phyloP scores from a whole-genome alignment of 2,888 invertebrate genomes.

The Brachycybe producta region DNA sequence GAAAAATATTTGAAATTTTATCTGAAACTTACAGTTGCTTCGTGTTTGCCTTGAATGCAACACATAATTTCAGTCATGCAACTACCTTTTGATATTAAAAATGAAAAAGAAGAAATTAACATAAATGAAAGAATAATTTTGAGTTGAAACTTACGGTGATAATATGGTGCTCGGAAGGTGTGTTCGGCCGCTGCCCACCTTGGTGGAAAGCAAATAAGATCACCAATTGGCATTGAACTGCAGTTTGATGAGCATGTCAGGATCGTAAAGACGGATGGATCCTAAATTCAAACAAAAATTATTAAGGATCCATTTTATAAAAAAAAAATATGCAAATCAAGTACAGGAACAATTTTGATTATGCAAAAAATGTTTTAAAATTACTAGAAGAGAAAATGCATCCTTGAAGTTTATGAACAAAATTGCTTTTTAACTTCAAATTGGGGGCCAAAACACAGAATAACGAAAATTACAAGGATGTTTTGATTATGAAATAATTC shows the following conservation, averaged over 20 bases:
- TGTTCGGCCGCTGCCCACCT: constrained; percentile 92
- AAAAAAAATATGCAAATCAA: neutral
- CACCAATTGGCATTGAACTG: constrained; percentile 87
- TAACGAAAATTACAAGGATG: neutral
- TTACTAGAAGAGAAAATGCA: no score
- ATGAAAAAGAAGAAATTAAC: no score
- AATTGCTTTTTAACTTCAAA: no score
- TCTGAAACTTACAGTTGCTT: constrained; percentile 64
- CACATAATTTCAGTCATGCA: constrained; percentile 99
- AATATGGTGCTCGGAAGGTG: constrained; percentile 96
- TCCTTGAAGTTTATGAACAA: no score
- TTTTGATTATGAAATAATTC: constrained; percentile 12
- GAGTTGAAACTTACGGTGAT: constrained; percentile 67
- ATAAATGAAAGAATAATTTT: no score
- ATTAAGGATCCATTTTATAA: no score
- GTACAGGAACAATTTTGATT: neutral
- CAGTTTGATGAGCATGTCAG: constrained; percentile 81
- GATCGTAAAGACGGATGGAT: constrained; percentile 97
- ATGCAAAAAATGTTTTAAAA: no score
- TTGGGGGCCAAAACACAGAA: no score
- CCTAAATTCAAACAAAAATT: no score
- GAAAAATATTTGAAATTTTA: neutral
- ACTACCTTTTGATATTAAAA: constrained; percentile 61
- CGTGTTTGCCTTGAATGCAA: constrained; percentile 78
- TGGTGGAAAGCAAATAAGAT: constrained; percentile 97